Evolutionary conservation across 2,113 vertebrate species (phyloP).

Genomic region (Ranitomeya imitator): DNA sequence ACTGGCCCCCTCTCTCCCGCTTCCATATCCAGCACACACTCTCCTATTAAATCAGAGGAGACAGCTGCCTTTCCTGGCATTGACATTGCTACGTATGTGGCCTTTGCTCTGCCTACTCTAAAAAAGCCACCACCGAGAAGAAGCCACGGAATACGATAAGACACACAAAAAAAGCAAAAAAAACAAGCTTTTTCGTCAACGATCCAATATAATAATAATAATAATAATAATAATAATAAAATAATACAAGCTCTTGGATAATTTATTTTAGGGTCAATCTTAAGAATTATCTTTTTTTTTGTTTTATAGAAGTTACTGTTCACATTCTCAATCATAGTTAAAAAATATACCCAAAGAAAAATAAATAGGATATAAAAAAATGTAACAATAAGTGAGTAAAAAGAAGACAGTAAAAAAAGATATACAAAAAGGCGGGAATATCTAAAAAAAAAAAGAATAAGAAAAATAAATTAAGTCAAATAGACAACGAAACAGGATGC

Average conservation of each 20-base stretch:
- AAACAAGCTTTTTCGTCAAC: neutral
- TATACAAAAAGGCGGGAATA: no score
- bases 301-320: neutral
- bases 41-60: constrained; percentile 40
- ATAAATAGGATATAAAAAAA: neutral
- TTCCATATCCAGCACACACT: neutral
- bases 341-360: neutral
- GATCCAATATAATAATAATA: neutral
- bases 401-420: neutral
- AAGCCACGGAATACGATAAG: constrained; percentile 9
- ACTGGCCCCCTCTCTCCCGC: constrained; percentile 46
- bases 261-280: no score
- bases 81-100: constrained; percentile 35
- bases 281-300: neutral
- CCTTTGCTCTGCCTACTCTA: constrained; percentile 48
- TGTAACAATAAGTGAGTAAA: neutral
- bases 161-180: neutral
- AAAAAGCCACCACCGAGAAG: constrained; percentile 16
- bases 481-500: neutral
- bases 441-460: neutral
- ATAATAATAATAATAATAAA: no score
- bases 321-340: neutral
- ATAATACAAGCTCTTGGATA: neutral
- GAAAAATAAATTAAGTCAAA: neutral
- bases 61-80: constrained; percentile 40